Conservation (phyloP, 2,888 invertebrate species). For the Panorpa germanica region DNA sequence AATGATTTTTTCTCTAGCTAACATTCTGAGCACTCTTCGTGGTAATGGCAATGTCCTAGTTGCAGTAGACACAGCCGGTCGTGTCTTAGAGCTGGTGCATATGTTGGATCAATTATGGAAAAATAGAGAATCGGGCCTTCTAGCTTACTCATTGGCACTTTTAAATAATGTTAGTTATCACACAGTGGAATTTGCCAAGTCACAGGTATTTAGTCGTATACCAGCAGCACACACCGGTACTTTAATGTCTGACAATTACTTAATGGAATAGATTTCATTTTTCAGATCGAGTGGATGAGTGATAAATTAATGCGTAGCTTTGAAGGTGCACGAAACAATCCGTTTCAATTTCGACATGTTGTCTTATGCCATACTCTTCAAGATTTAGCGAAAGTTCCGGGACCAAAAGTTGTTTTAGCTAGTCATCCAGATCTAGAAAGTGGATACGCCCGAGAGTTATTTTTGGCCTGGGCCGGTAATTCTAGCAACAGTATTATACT, state of each 20-base stretch:
- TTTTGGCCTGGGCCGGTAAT: slow-evolving; percentile 84
- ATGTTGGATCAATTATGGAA: slow-evolving; percentile 91
- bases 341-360: slow-evolving; percentile 86
- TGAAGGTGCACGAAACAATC: slow-evolving; percentile 82
- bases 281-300: slow-evolving; percentile 97
- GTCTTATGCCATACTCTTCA: slow-evolving; percentile 84
- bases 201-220: slow-evolving; percentile 36
- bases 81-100: slow-evolving; percentile 89
- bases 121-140: slow-evolving; percentile 86
- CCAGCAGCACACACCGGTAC: background rate
- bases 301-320: slow-evolving; percentile 90
- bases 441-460: slow-evolving; percentile 88
- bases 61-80: slow-evolving; percentile 90
- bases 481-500: slow-evolving; percentile 87
- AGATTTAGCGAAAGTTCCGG: slow-evolving; percentile 71
- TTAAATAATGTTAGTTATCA: slow-evolving; percentile 95
- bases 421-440: slow-evolving; percentile 90
- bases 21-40: slow-evolving; percentile 81
- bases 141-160: slow-evolving; percentile 84
- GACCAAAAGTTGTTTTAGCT: slow-evolving; percentile 88
- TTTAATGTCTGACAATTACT: background rate
- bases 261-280: slow-evolving; percentile 8
- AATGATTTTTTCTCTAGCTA: slow-evolving; percentile 37
- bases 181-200: slow-evolving; percentile 97
- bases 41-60: slow-evolving; percentile 91